These are phyloP conservation scores for Hippocampus kuda DNA, from an alignment of 2,797 vertebrate species.

Conservation along the genomic window DNA sequence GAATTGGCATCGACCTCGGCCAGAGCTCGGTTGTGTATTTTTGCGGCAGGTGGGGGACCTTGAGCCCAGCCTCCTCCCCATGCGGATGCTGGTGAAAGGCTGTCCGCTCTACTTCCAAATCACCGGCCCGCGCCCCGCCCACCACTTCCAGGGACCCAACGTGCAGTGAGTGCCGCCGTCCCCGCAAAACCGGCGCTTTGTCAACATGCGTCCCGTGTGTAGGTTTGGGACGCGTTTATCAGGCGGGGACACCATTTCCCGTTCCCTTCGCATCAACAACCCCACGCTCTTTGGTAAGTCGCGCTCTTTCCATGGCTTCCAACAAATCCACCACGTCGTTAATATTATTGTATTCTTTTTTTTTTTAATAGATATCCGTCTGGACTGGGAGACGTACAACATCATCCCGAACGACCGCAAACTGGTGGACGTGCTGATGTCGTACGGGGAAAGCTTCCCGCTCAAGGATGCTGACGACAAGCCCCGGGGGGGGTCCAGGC, in stretches of 20 bases:
- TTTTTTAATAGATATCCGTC: slow-evolving; percentile 73
- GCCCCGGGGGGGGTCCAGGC: slow-evolving; percentile 6
- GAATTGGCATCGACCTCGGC: too few relatives aligned
- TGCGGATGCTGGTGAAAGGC: slow-evolving; percentile 79
- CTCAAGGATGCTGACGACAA: slow-evolving; percentile 63
- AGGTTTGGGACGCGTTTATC: slow-evolving; percentile 85
- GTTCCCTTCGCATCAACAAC: slow-evolving; percentile 78
- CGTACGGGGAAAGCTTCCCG: slow-evolving; percentile 75
- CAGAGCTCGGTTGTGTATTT: not conserved
- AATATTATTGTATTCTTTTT: not conserved
- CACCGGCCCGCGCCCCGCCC: slow-evolving; percentile 62
- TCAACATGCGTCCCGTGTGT: slow-evolving; percentile 8
- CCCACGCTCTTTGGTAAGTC: slow-evolving; percentile 76
- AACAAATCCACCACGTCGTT: too few relatives aligned
- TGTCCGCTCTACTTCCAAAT: slow-evolving; percentile 84
- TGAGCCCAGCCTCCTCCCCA: slow-evolving; percentile 61
- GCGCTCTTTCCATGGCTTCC: not conserved
- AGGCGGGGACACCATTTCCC: slow-evolving; percentile 73
- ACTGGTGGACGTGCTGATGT: slow-evolving; percentile 75
- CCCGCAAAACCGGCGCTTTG: too few relatives aligned
- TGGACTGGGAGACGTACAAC: slow-evolving; percentile 83
- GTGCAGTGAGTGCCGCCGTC: slow-evolving; percentile 59
- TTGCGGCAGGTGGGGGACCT: slow-evolving; percentile 75
- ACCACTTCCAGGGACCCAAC: slow-evolving; percentile 60
- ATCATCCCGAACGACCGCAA: slow-evolving; percentile 59